Conservation (phyloP, 2,888 invertebrate species). For the Prionchulus punctatus region DNA sequence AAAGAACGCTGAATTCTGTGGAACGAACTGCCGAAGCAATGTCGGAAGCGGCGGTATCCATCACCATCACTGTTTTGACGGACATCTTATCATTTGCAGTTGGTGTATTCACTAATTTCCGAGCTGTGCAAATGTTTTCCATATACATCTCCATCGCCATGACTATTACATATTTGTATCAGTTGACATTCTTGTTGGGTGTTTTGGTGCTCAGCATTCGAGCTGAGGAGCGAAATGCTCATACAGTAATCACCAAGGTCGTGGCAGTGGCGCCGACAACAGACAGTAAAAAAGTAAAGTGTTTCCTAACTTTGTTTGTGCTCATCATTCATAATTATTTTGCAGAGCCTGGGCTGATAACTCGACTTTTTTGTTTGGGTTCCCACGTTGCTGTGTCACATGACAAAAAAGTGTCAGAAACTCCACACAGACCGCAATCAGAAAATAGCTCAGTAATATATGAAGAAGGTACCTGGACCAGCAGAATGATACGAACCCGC, state of each 20-base stretch:
- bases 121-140: slow-evolving; percentile 77
- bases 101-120: slow-evolving; percentile 73
- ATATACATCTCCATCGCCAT: slow-evolving; percentile 80
- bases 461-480: not conserved
- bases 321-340: too few species aligned
- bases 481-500: not conserved
- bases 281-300: too few species aligned
- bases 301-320: too few species aligned
- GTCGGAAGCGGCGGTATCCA: slow-evolving; percentile 77
- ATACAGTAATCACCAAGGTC: slow-evolving; percentile 45
- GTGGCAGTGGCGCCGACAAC: not conserved
- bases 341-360: too few species aligned
- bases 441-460: not conserved
- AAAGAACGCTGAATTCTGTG: slow-evolving; percentile 49
- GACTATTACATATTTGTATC: slow-evolving; percentile 69
- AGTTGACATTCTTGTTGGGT: slow-evolving; percentile 75
- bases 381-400: too few species aligned
- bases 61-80: slow-evolving; percentile 75
- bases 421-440: too few species aligned
- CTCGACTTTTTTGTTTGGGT: too few species aligned
- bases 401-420: too few species aligned
- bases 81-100: slow-evolving; percentile 45
- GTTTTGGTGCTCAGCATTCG: slow-evolving; percentile 74
- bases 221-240: slow-evolving; percentile 64
- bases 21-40: slow-evolving; percentile 68